These are phyloP conservation scores for Mesoligia furuncula DNA, from an alignment of 2,888 invertebrate genomes.

Conservation along the genomic window DNA sequence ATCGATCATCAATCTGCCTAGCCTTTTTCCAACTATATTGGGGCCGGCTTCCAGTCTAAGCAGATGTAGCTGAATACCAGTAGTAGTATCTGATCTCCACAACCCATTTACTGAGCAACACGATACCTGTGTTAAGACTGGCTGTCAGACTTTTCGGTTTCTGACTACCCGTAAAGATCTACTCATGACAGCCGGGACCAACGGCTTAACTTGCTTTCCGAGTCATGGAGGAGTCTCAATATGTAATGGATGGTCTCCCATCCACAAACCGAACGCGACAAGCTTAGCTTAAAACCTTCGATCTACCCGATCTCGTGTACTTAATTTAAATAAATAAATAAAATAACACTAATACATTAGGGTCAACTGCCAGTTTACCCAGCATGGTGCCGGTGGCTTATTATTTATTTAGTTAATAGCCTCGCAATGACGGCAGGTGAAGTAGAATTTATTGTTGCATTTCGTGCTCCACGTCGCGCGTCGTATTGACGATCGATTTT, in stretches of 20 bases:
- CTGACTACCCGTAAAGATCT: not conserved
- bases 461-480: not conserved
- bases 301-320: not conserved
- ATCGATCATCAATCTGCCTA: not conserved
- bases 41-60: too few relatives aligned
- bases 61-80: not conserved
- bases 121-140: too few relatives aligned
- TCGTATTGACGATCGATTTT: not conserved
- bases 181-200: not conserved
- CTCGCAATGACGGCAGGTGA: not conserved
- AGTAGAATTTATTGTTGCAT: not conserved
- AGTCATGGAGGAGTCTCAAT: not conserved
- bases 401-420: constrained; percentile 7
- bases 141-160: not conserved
- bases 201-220: not conserved
- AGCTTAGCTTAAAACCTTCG: not conserved
- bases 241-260: not conserved
- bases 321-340: not conserved
- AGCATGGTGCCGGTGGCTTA: not conserved
- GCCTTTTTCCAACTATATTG: not conserved
- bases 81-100: not conserved
- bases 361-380: not conserved
- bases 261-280: not conserved
- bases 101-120: not conserved
- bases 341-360: too few relatives aligned